Percentiles rank a stretch among this genome's conserved stretches.
These are phyloP conservation scores for Axea sp. DNA, from an alignment of 2,888 invertebrate species.

Conservation along the genomic window DNA sequence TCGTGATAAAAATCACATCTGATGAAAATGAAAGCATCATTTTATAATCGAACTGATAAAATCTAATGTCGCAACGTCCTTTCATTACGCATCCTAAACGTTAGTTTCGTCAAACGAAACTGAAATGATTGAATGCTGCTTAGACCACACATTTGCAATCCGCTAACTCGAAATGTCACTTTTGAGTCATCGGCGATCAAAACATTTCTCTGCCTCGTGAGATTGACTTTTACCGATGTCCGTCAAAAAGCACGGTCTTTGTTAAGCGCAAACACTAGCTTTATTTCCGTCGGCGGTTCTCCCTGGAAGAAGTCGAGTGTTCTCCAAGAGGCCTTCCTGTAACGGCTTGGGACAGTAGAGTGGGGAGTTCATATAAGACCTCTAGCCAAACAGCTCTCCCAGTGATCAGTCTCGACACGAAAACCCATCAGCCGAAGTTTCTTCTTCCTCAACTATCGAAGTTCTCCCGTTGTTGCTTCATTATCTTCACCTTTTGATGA, in stretches of 20 bases:
- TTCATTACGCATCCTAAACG: conserved; percentile 33
- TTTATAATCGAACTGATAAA: conserved; percentile 26
- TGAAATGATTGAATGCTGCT: conserved; percentile 5
- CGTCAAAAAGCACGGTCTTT: conserved; percentile 47
- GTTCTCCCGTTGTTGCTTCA: conserved; percentile 48
- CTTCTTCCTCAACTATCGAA: conserved; percentile 68
- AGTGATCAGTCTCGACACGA: conserved; percentile 79
- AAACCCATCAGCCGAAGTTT: conserved; percentile 78
- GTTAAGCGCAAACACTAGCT: conserved; percentile 34
- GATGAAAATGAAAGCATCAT: no score
- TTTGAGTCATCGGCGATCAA: conserved; percentile 25
- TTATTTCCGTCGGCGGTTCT: conserved; percentile 56
- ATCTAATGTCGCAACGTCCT: conserved; percentile 47
- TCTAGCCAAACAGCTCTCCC: conserved; percentile 78
- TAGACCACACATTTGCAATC: neutral
- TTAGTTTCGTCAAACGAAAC: conserved; percentile 24
- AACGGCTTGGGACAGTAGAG: conserved; percentile 71
- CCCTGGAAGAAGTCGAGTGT: conserved; percentile 71
- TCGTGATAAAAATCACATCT: no score
- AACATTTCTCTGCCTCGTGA: conserved; percentile 28
- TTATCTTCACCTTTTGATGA: conserved; percentile 63
- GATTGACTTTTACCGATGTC: conserved; percentile 42
- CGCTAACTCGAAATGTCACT: conserved; percentile 21
- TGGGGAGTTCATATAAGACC: conserved; percentile 79
- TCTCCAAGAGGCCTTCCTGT: conserved; percentile 74